Base-by-base conservation (phyloP, 2,113 vertebrate species). In the Theropithecus gelada region DNA sequence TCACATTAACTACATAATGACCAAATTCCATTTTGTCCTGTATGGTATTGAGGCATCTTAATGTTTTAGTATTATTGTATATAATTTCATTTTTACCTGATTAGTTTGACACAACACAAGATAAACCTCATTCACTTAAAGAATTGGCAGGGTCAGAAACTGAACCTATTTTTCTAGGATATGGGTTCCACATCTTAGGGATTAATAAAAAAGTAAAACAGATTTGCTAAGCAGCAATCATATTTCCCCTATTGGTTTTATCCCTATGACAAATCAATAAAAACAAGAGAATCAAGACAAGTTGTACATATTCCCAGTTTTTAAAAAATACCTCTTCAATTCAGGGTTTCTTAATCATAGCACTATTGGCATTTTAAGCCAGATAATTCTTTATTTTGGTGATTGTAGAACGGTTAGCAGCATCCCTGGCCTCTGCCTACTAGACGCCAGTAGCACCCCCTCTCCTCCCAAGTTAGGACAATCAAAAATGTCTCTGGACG, bases 1-100 rank as follows among this genome's bases (percentile, higher is more conserved):
- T 97, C 95, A 84, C 14, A 87, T 96, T 96, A 96, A 94, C 64
- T 91, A 40, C 30, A 52, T 81, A 80, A 57, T 81, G 50, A 17
- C 38, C 75, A 94, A 38, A 90, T 92, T 90, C 45, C 92, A 76
- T 35, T 90, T 96, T 72, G 20, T 72, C 32, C 50, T 88, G 27
- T 32, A 35, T 55, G 35, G 40, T 55, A 48, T 16, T 35, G 38
- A 93, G 55, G 40, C 43, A 38, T 90, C 6, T 17, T 87, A 32
- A 73, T 80, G 43, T 57, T 89, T 93, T 87, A 59, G 88, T 79
- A 38, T 75, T 76, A 82, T 73, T 68, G 25, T 64, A 57, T 93
- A 38, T 70, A 93, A 61, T 94, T 73, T 92, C 72, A 50, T 85
- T 70, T 89, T 95, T 93, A 93, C 68, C 38, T 85, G 72, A 59